Evolutionary conservation across 2,888 invertebrate species (phyloP).

Genomic region (Drosophila ustulata): DNA sequence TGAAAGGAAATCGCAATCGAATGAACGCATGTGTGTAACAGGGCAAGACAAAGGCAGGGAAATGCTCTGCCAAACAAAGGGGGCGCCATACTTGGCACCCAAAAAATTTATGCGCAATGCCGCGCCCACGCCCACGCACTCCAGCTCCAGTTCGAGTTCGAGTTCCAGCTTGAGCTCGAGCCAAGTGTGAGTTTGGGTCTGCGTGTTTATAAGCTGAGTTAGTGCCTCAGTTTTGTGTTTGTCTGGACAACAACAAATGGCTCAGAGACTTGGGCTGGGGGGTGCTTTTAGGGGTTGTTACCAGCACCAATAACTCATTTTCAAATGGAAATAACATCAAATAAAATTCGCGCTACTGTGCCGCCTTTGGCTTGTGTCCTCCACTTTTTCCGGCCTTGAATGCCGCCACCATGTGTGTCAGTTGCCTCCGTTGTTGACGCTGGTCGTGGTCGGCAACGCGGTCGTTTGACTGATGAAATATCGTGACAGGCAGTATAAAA

Average conservation of each 20-base stretch:
- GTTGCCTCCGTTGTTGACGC: slow-evolving; percentile 38
- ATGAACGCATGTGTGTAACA: slow-evolving; percentile 63
- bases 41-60: not conserved
- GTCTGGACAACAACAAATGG: slow-evolving; percentile 28
- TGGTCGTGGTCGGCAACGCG: slow-evolving; percentile 44
- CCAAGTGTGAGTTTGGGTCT: slow-evolving; percentile 28
- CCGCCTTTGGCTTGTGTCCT: slow-evolving; percentile 38
- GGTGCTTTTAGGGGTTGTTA: slow-evolving; percentile 69
- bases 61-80: slow-evolving; percentile 42
- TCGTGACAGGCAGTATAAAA: slow-evolving; percentile 82
- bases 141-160: not conserved
- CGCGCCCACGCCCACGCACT: slow-evolving; percentile 60
- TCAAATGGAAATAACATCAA: slow-evolving; percentile 79
- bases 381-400: slow-evolving; percentile 63
- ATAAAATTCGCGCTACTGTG: slow-evolving; percentile 77
- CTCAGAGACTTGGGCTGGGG: slow-evolving; percentile 29
- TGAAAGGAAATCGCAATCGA: slow-evolving; percentile 72
- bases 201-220: slow-evolving; percentile 25
- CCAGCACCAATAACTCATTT: slow-evolving; percentile 80
- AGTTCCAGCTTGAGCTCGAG: not conserved
- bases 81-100: slow-evolving; percentile 47
- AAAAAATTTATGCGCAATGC: slow-evolving; percentile 73
- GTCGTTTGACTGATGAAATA: slow-evolving; percentile 81
- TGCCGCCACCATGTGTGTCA: slow-evolving; percentile 60
- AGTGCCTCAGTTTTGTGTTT: slow-evolving; percentile 16